phyloP scores from a whole-genome alignment of 2,888 invertebrate genomes.

The Dasypogon diadema region DNA sequence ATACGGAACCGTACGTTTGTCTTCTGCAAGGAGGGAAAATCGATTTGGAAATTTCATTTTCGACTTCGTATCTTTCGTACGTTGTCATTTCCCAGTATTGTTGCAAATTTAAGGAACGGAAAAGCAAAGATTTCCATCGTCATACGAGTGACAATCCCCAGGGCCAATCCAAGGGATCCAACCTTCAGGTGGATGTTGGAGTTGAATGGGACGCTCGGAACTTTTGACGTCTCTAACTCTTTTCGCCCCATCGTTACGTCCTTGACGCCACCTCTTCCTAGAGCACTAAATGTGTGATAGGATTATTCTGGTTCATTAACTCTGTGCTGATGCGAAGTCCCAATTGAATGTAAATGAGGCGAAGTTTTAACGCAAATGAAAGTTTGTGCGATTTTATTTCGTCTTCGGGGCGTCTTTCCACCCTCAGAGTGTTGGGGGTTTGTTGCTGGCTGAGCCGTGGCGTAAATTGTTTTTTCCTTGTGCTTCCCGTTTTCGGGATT shows the following conservation, averaged over 20 bases:
- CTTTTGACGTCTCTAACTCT: conserved; percentile 22
- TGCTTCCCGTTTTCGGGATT: background rate
- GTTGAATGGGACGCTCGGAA: background rate
- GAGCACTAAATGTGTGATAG: conserved; percentile 33
- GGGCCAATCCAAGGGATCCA: background rate
- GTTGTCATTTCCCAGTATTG: background rate
- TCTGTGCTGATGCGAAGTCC: conserved; percentile 50
- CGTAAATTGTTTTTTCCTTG: background rate
- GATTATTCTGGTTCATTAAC: conserved; percentile 55
- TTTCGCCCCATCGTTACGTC: background rate
- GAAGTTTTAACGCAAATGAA: conserved; percentile 51
- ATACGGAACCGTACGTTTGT: background rate
- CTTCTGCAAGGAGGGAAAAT: too few species aligned
- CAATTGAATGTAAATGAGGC: conserved; percentile 56
- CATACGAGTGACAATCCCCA: background rate
- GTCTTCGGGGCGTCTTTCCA: background rate
- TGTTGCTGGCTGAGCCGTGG: background rate
- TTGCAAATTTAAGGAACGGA: background rate
- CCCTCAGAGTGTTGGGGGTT: background rate
- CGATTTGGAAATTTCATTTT: too few species aligned
- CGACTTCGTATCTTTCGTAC: background rate
- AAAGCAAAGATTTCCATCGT: background rate
- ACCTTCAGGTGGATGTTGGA: conserved; percentile 9
- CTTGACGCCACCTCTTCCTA: background rate
- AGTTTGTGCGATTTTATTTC: conserved; percentile 32